Base-by-base conservation (phyloP, 2,888 invertebrate genomes). In the Megaustenia siamemsis region DNA sequence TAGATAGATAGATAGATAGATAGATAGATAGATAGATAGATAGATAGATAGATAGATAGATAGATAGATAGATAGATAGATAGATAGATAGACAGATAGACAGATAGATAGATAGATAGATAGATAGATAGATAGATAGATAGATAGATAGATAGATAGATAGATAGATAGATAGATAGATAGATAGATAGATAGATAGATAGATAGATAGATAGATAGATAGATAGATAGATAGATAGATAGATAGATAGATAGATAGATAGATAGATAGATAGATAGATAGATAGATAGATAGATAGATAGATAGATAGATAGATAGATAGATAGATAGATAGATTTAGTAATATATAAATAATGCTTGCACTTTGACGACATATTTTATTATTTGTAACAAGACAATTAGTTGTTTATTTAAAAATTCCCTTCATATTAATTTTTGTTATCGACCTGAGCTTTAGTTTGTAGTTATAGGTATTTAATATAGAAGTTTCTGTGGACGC, bases 71-170 rank as follows among this genome's bases (percentile, higher is more conserved):
- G 18, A 56, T 15, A 56, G 18, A 15, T 15, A 56, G 56, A 56
- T 56, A 56, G 56, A 56, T 56, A 56, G 56, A n/a, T n/a, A n/a
- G n/a, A n/a, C n/a, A n/a, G n/a, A n/a, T n/a, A n/a, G n/a, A n/a
- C n/a, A n/a, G n/a, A n/a, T n/a, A n/a, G n/a, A n/a, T n/a, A n/a
- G n/a, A n/a, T n/a, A n/a, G n/a, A n/a, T n/a, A n/a, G n/a, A 56
- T 56, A 56, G 56, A 56, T 56, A 56, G 56, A 56, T 56, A 56
- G 56, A 56, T 56, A 56, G 56, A 56, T 56, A 56, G 56, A 56
- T 56, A 56, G 56, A 56, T 56, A 56, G 56, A 56, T 56, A 56
- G 56, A 56, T 3, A 56, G 49, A 49, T 49, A 49, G 49, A 49
- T 49, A 49, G 49, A 49, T 49, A 49, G 49, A 49, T 49, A 49